phyloP scores from a whole-genome alignment of 2,797 vertebrate genomes.

The Mionectes olivaceus region DNA sequence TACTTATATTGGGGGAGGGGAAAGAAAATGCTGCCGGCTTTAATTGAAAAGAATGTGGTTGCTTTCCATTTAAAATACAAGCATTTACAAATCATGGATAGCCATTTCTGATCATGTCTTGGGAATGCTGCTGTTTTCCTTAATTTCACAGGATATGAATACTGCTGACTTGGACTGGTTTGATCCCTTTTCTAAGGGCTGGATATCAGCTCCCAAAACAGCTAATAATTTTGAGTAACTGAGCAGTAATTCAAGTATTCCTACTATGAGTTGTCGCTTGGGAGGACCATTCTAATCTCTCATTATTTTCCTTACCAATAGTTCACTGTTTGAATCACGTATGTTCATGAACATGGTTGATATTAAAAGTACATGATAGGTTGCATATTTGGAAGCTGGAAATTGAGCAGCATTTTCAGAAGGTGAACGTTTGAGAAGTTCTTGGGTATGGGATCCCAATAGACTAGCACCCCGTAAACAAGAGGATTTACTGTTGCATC shows the following conservation, averaged over 20 bases:
- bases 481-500: neutral
- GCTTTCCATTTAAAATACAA: constrained; percentile 20
- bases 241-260: neutral
- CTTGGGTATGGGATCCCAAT: neutral
- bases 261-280: neutral
- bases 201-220: neutral
- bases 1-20: neutral
- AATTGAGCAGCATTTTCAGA: neutral
- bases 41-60: constrained; percentile 22
- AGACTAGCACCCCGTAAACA: neutral
- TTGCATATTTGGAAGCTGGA: neutral
- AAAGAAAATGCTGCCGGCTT: constrained; percentile 4
- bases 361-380: neutral
- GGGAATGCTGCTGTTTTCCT: neutral
- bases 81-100: neutral
- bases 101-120: neutral
- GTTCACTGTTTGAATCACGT: neutral
- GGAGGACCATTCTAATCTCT: neutral
- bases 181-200: neutral
- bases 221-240: neutral
- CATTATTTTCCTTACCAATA: neutral
- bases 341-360: neutral
- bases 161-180: neutral
- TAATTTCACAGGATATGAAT: neutral
- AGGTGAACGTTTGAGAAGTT: neutral